Evolutionary conservation across 2,113 vertebrate genomes (phyloP), one percentile per base, ranked within the genome.

Genomic region (Nerophis ophidion): DNA sequence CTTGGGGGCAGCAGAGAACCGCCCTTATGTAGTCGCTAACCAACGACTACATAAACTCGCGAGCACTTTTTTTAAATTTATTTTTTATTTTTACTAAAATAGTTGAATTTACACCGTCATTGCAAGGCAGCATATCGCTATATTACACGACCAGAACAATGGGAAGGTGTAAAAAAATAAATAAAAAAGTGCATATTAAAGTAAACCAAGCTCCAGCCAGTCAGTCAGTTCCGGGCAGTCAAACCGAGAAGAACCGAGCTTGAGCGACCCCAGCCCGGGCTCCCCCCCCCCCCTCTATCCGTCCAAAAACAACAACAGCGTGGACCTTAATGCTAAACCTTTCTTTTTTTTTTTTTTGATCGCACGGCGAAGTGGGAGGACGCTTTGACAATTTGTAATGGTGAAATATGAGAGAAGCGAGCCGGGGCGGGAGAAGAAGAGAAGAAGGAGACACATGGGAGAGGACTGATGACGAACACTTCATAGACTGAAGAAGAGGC

Each of bases 391-490:
- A 77, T 75, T 72, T 82, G 84, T 81, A 81, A 89, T 87, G 83
- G 64, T 88, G 89, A 90, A 89, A 88, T 87, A 83, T 87, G 88
- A 89, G 87, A 84, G 79, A 87, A 80, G 68, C 66, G 76, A 82
- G 78, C 82, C 79, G 70, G 85, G 87, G 86, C 82, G 82, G 84
- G 82, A 87, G 76, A 81, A 80, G 54, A 56, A 56, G 54, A 38
- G 15, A 42, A 42, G 54, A 38, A 56, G 38, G 17, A 56, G 75
- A 79, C 86, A 84, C 84, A 88, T 84, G 81, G 83, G 77, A 84
- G 75, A 86, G 75, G 78, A 83, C 78, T 80, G 81, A 64, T 73
- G 71, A 73, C 40, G 10, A 44, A 44, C 10, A 12, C 10, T 44
- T 44, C 10, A 85, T 51, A 80, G 62, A 68, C 66, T 5, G 60